These are phyloP conservation scores for Saimiri boliviensis DNA, from an alignment of 2,113 vertebrate genomes.

Conservation along the genomic window DNA sequence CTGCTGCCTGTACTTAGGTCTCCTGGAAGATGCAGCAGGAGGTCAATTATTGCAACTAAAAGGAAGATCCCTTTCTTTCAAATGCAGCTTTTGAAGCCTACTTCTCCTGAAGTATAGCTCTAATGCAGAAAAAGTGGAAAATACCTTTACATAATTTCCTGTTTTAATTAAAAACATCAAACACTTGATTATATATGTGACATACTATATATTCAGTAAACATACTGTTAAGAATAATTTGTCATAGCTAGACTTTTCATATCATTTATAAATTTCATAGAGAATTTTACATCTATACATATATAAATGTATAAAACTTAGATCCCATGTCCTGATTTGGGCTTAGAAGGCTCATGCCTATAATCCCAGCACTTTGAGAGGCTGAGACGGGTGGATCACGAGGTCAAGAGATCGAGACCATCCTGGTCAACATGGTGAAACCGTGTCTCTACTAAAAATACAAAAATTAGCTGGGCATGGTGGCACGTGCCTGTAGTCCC, in stretches of 20 bases:
- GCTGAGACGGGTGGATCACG: no score
- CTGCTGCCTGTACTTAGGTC: not conserved
- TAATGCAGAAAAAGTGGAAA: not conserved
- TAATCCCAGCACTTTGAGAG: no score
- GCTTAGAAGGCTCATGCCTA: no score
- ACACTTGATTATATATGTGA: not conserved
- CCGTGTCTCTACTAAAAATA: no score
- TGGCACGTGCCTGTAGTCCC: no score
- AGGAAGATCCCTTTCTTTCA: not conserved
- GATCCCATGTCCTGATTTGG: not conserved
- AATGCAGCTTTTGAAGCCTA: not conserved
- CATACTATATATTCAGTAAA: not conserved
- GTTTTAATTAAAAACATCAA: conserved; percentile 33
- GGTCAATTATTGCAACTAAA: not conserved
- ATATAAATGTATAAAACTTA: not conserved
- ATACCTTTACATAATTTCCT: not conserved
- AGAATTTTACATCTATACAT: no score
- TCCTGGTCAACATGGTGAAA: no score
- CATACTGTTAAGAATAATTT: not conserved
- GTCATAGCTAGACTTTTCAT: not conserved
- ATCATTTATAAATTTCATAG: no score
- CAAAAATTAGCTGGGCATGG: no score
- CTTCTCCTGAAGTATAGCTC: not conserved
- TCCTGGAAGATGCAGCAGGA: not conserved
- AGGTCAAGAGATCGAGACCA: no score